Evolutionary conservation across 1,140 invertebrate genomes (phyloP).

Genomic region (Bombus impatiens): DNA sequence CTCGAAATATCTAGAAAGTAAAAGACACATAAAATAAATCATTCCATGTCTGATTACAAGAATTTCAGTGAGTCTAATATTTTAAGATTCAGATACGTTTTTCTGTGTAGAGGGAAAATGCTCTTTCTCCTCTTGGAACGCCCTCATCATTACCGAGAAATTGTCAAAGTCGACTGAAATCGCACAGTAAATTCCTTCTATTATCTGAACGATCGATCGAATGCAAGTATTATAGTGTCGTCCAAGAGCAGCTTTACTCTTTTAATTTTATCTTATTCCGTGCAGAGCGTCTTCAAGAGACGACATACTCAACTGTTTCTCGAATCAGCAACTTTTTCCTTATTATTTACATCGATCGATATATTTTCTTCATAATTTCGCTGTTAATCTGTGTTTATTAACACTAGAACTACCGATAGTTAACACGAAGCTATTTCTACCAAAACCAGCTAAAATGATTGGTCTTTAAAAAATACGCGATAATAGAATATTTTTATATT

Average conservation of each 20-base stretch:
- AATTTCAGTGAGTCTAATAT: not conserved
- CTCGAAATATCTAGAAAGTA: not conserved
- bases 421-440: no score
- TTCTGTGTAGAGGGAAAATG: not conserved
- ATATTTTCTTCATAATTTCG: no score
- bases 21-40: not conserved
- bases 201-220: constrained; percentile 5
- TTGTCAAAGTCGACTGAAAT: constrained; percentile 6
- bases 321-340: not conserved
- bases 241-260: not conserved
- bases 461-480: no score
- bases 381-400: no score
- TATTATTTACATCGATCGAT: no score
- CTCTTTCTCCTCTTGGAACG: not conserved
- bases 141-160: constrained; percentile 1
- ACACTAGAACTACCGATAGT: no score
- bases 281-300: not conserved
- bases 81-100: not conserved
- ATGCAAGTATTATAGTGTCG: not conserved
- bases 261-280: not conserved
- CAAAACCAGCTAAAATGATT: no score
- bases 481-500: no score
- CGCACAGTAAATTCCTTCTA: not conserved
- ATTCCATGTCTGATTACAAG: not conserved
- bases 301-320: not conserved